Evolutionary conservation across 2,888 invertebrate genomes (phyloP).

Genomic region (Byasa hedistus): DNA sequence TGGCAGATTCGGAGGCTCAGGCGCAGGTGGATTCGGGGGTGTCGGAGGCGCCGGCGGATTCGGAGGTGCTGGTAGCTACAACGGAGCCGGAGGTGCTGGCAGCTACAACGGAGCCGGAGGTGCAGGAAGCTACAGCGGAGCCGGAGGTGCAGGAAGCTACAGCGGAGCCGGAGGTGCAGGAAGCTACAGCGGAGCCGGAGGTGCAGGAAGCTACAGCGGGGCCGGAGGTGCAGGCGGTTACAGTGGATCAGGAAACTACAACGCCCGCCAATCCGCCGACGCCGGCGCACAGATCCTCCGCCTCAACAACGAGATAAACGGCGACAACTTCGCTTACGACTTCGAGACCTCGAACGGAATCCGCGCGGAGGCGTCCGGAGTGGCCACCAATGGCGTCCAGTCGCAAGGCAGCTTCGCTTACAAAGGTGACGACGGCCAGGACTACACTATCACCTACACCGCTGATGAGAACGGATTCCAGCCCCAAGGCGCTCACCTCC

Average conservation of each 20-base stretch:
- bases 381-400: conserved; percentile 72
- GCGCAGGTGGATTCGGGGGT: conserved; percentile 37
- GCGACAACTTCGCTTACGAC: conserved; percentile 71
- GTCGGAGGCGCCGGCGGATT: conserved; percentile 35
- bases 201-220: conserved; percentile 39
- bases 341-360: conserved; percentile 76
- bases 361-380: conserved; percentile 70
- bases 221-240: conserved; percentile 37
- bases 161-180: conserved; percentile 34
- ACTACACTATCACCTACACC: conserved; percentile 74
- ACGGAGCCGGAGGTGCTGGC: conserved; percentile 28
- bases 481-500: conserved; percentile 71
- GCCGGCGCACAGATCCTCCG: conserved; percentile 67
- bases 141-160: conserved; percentile 40
- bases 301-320: conserved; percentile 68
- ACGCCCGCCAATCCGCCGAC: conserved; percentile 53
- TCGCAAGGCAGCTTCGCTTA: conserved; percentile 73
- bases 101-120: conserved; percentile 44
- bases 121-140: conserved; percentile 44
- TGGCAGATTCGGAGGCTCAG: conserved; percentile 34
- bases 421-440: conserved; percentile 75
- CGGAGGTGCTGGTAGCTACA: conserved; percentile 35
- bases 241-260: conserved; percentile 39
- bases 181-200: conserved; percentile 35
- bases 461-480: conserved; percentile 75